These are phyloP conservation scores for Tethea ocularis DNA, from an alignment of 2,888 invertebrate species.

Conservation along the genomic window DNA sequence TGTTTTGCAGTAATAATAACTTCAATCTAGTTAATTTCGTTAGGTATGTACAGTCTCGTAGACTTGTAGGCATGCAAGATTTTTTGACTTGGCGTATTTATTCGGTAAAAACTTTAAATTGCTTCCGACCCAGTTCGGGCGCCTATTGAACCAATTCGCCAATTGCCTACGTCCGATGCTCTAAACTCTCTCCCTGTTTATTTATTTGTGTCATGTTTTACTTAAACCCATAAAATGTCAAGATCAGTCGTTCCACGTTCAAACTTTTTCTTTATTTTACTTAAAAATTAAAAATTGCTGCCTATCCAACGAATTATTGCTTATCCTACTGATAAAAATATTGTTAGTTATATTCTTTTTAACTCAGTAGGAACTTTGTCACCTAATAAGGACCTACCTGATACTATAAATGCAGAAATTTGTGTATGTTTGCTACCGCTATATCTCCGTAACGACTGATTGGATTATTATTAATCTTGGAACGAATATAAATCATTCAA, in stretches of 20 bases:
- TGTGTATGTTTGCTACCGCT: too few species aligned
- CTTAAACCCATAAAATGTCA: constrained; percentile 31
- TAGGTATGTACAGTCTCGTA: constrained; percentile 48
- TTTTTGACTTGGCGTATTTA: constrained; percentile 76
- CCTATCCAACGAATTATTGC: too few species aligned
- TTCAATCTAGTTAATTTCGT: constrained; percentile 39
- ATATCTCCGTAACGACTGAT: too few species aligned
- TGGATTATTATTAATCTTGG: too few species aligned
- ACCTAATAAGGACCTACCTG: too few species aligned
- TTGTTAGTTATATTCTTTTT: not conserved
- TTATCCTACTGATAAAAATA: too few species aligned
- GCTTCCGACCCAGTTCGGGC: constrained; percentile 74
- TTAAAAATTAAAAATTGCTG: not conserved
- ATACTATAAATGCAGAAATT: too few species aligned
- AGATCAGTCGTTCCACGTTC: not conserved
- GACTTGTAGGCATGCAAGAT: constrained; percentile 53
- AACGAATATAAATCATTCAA: too few species aligned
- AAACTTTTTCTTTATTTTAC: not conserved
- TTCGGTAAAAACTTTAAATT: constrained; percentile 80
- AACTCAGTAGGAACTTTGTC: too few species aligned
- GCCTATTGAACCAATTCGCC: constrained; percentile 71
- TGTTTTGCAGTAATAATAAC: constrained; percentile 26
- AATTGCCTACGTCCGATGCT: constrained; percentile 62
- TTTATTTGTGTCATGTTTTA: constrained; percentile 48
- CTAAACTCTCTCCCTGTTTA: constrained; percentile 58